Base-by-base conservation (phyloP, 2,888 invertebrate genomes). In the Cenopis cana region DNA sequence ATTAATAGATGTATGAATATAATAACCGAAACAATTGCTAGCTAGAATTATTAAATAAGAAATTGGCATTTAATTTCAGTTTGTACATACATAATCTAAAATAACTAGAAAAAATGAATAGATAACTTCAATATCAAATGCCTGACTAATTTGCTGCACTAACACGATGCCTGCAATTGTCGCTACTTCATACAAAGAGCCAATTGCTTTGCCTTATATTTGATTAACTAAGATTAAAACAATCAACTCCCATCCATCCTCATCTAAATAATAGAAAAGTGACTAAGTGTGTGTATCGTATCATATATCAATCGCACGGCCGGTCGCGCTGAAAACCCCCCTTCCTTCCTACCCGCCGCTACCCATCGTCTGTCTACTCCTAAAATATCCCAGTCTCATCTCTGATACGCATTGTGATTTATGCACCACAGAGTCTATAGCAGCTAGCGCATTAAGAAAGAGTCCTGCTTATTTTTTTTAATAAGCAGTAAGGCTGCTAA, bases 251-350 rank as follows among this genome's bases (percentile, higher is more conserved):
- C 14, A 10, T 50, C 17, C 20, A 18, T 67, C 67, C 62, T 10
- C 54, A 49, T 67, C 38, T 59, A 67, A 62, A 70, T 70, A 73
- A 67, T 67, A 66, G 68, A 72, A 72, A 72, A 68, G 68, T 72
- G 72, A 72, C 56, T 72, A 72, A 72, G 73, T 70, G 70, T 70
- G 70, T 20, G 69, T 73, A 70, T 73, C 38, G 69, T 73, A 70
- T 73, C 73, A 55, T 73, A 73, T 73, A 73, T 73, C 70, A 73
- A 70, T 73, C 73, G 73, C 61, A 55, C 65, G 60, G 60, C 60
- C 60, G 67, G 55, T 54, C 61, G 57, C 64, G 66, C 61, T 69
- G 70, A 56, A 73, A 59, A 41, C 64, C 33, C 59, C 66, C 49
- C 56, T 65, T 50, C 12, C 49, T 50, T 54, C 17, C 12, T 8